Evolutionary conservation across 2,113 vertebrate genomes (phyloP).

Genomic region (Theristicus caerulescens): DNA sequence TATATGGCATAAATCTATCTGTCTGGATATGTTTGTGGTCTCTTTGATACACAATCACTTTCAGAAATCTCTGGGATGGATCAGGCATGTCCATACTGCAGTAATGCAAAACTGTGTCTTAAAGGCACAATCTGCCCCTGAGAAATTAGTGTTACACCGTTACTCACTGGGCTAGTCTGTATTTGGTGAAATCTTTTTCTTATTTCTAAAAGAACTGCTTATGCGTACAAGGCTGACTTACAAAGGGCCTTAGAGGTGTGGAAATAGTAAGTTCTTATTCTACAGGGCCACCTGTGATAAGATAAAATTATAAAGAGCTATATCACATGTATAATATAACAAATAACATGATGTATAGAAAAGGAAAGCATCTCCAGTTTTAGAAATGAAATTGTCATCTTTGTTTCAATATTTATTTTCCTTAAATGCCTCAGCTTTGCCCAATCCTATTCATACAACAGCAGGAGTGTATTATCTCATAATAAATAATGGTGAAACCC

Average conservation of each 20-base stretch:
- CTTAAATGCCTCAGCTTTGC: neutral
- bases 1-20: neutral
- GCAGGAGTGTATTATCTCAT: conserved; percentile 13
- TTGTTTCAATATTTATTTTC: conserved; percentile 32
- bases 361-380: conserved; percentile 9
- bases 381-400: conserved; percentile 23
- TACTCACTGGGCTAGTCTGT: neutral
- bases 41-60: neutral
- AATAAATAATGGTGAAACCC: neutral
- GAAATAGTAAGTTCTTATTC: neutral
- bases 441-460: neutral
- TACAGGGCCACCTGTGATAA: neutral
- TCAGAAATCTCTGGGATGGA: neutral
- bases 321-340: neutral
- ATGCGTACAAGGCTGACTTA: neutral
- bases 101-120: neutral
- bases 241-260: neutral
- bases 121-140: neutral
- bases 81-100: neutral
- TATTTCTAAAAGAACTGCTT: neutral
- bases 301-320: neutral
- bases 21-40: neutral
- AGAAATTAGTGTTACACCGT: neutral
- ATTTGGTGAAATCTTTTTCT: neutral
- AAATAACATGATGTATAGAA: neutral